Evolutionary conservation across 2,888 invertebrate species (phyloP), one percentile per base, ranked within the genome.

Genomic region (Hipparchia sbordonii): DNA sequence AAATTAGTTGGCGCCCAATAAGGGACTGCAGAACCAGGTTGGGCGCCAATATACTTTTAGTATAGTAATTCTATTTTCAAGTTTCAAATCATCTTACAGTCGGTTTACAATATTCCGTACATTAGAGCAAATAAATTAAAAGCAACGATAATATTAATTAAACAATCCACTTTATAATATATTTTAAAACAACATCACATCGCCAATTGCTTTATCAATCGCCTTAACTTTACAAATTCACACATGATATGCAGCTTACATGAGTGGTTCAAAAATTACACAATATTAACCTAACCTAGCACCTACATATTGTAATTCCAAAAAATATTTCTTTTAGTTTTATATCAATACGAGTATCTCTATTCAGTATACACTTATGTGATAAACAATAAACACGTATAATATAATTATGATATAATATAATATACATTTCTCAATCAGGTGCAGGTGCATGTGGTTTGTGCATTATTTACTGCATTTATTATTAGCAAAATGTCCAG

Each of bases 391-490:
- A 67, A 67, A 23, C 67, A 59, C 57, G 12, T 33, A 51, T 39
- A 39, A 39, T 39, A 39, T 39, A 39, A 13, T 6, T 13, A 56
- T 59, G 33, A 59, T 33, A 10, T 59, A 23, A 23, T 33, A 48
- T 57, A 66, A 10, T 63, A 51, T 33, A 69, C 60, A 61, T 61
- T 67, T 68, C 62, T 62, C 39, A 23, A 72, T 59, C 46, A 67
- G 33, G 57, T 70, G 67, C 59, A 39, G 66, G 76, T 76, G 73
- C 70, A 70, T 63, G 72, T 72, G 74, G 65, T 70, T 61, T 52
- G 76, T 76, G 74, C 72, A 60, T 71, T 67, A 66, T 54, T 76
- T 74, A 72, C 67, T 73, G 72, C 74, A 72, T 45, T 70, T 65
- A 65, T 67, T 76, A 69, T 67, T 72, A 70, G 71, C 70, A 52